Conservation (phyloP, 2,888 invertebrate species). For the Marasmarcha lunaedactyla region DNA sequence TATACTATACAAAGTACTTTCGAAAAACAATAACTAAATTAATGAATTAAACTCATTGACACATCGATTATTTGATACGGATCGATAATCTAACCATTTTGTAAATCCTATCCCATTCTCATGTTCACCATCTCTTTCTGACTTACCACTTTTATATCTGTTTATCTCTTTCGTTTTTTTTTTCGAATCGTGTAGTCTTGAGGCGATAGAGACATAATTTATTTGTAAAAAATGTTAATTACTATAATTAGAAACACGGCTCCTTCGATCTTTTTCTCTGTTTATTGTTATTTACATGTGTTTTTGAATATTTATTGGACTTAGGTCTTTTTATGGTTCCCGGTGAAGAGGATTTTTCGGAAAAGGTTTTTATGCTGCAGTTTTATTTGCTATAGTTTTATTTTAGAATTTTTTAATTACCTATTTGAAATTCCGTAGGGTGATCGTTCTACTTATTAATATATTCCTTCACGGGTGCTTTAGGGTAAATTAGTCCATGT, state of each 20-base stretch:
- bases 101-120: neutral
- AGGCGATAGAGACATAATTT: conserved; percentile 56
- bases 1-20: too few relatives aligned
- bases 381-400: too few relatives aligned
- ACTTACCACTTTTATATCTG: conserved; percentile 13
- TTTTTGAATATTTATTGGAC: conserved; percentile 42
- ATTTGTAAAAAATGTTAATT: conserved; percentile 55
- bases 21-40: conserved; percentile 20
- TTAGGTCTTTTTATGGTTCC: conserved; percentile 26
- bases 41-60: conserved; percentile 21
- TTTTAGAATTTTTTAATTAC: too few relatives aligned
- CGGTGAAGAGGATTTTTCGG: conserved; percentile 5
- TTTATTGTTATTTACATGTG: conserved; percentile 27
- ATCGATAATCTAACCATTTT: conserved; percentile 31
- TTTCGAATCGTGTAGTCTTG: conserved; percentile 27
- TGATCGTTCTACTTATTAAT: too few relatives aligned
- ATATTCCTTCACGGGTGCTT: too few relatives aligned
- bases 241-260: conserved; percentile 47
- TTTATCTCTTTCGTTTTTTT: conserved; percentile 16
- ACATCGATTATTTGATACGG: conserved; percentile 43
- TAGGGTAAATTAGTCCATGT: too few relatives aligned
- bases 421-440: too few relatives aligned
- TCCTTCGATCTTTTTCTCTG: conserved; percentile 35
- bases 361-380: too few relatives aligned
- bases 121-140: conserved; percentile 22